phyloP scores from a whole-genome alignment of 1,140 invertebrate genomes.

The Lordiphosa clarofinis region DNA sequence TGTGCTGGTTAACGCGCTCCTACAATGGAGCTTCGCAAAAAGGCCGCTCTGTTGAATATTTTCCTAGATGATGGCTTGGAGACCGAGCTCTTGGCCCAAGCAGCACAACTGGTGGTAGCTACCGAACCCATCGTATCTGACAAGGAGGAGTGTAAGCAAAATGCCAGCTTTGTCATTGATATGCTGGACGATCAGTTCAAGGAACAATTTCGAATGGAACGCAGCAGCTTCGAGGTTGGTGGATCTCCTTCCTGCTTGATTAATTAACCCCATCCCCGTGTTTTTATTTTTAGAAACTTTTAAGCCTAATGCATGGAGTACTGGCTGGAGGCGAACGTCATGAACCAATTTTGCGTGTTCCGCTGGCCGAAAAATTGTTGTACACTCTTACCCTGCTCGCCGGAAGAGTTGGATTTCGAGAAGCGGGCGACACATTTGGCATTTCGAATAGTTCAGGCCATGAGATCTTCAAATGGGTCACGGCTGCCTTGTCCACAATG shows the following conservation, averaged over 20 bases:
- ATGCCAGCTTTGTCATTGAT: not conserved
- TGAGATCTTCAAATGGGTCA: constrained; percentile 43
- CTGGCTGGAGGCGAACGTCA: constrained; percentile 14
- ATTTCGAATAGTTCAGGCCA: constrained; percentile 40
- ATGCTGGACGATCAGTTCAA: constrained; percentile 33
- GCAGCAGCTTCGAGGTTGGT: constrained; percentile 27
- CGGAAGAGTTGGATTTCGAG: constrained; percentile 33
- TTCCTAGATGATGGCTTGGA: constrained; percentile 35
- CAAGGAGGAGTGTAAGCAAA: not conserved
- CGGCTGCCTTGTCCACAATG: constrained; percentile 15
- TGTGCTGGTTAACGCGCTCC: no score
- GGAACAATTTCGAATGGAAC: constrained; percentile 31
- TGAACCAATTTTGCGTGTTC: constrained; percentile 24
- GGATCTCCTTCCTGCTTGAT: not conserved
- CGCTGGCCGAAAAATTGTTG: constrained; percentile 27
- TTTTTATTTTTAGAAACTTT: constrained; percentile 6
- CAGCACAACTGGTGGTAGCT: constrained; percentile 9
- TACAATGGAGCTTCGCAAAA: constrained; percentile 15
- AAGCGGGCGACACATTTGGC: constrained; percentile 31
- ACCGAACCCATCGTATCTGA: not conserved
- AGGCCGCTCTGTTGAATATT: constrained; percentile 26
- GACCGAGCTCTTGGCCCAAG: constrained; percentile 17
- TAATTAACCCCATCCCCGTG: no score
- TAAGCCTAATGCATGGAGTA: constrained; percentile 16
- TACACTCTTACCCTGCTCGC: constrained; percentile 31